phyloP scores from a whole-genome alignment of 2,888 invertebrate genomes.

The Aporophyla lueneburgensis region DNA sequence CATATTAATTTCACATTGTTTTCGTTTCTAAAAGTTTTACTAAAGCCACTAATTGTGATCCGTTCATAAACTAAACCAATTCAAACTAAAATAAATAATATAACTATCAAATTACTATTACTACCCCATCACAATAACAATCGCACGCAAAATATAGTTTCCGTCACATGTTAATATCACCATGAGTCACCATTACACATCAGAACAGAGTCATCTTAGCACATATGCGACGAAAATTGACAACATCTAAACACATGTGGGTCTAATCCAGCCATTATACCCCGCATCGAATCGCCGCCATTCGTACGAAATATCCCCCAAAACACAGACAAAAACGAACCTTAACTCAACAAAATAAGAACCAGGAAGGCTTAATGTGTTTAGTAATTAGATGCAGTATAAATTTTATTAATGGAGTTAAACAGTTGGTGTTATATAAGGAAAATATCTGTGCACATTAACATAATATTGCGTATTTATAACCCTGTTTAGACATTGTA shows the following conservation, averaged over 20 bases:
- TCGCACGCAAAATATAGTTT: conserved; percentile 30
- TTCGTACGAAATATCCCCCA: conserved; percentile 55
- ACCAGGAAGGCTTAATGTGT: conserved; percentile 44
- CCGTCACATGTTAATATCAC: conserved; percentile 46
- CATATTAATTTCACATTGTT: too few species aligned
- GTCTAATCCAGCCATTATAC: conserved; percentile 72
- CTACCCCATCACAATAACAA: conserved; percentile 9
- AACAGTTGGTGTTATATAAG: conserved; percentile 80
- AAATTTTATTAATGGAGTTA: conserved; percentile 77
- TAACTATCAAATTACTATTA: background rate
- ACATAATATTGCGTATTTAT: conserved; percentile 67
- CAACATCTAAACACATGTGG: conserved; percentile 78
- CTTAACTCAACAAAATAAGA: conserved; percentile 58
- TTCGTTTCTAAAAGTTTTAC: background rate
- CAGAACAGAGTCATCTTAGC: conserved; percentile 55
- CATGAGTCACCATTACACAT: conserved; percentile 56
- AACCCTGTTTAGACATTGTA: conserved; percentile 61
- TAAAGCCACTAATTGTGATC: background rate
- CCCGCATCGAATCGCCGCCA: conserved; percentile 75
- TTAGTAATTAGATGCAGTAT: conserved; percentile 78
- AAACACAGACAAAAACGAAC: conserved; percentile 59
- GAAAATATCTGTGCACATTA: conserved; percentile 70
- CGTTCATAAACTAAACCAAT: background rate
- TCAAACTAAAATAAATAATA: background rate
- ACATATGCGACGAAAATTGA: conserved; percentile 71